Evolutionary conservation across 2,113 vertebrate genomes (phyloP), one percentile per base, ranked within the genome.

Genomic region (Saguinus midas): DNA sequence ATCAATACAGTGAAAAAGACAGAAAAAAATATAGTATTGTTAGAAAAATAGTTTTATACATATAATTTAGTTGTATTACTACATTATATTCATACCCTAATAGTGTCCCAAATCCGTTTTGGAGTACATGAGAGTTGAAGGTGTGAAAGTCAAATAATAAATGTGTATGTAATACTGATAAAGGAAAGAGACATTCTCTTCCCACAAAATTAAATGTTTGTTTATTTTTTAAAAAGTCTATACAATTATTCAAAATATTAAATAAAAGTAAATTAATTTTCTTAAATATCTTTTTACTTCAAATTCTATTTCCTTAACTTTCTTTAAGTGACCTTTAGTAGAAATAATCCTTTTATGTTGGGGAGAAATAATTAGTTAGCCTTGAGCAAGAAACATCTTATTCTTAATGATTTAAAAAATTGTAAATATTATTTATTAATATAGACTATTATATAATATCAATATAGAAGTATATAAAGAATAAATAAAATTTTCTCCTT

Each of bases 191-290:
- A 6, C 3, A 85, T 88, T 88, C 43, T 82, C 16, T 79, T 79
- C 35, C 21, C 17, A 37, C 40, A 50, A 73, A 92, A 58, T 57
- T 50, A 55, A 61, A 91, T 85, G 16, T 79, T 80, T 57, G 61
- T 16, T 66, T 73, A 78, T 84, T 64, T 64, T 61, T 29, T n/a
- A 82, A 93, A 35, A 64, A 5, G 55, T 66, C 70, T 61, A 68
- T 1, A 35, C 27, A 48, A 70, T 86, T 92, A 80, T 68, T 73
- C 79, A 89, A 94, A 94, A 58, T 37, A 55, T 86, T 70, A 95
- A 87, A 64, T 86, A 96, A 45, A 91, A 94, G 27, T 27, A 94
- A 93, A 52, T 50, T 32, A 76, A 75, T 86, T 94, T 87, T 17
- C 93, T 82, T 70, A 76, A 93, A 58, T 75, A 70, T 87, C 1